Evolutionary conservation across 2,797 vertebrate genomes (phyloP).

Genomic region (Lagocephalus sceleratus): DNA sequence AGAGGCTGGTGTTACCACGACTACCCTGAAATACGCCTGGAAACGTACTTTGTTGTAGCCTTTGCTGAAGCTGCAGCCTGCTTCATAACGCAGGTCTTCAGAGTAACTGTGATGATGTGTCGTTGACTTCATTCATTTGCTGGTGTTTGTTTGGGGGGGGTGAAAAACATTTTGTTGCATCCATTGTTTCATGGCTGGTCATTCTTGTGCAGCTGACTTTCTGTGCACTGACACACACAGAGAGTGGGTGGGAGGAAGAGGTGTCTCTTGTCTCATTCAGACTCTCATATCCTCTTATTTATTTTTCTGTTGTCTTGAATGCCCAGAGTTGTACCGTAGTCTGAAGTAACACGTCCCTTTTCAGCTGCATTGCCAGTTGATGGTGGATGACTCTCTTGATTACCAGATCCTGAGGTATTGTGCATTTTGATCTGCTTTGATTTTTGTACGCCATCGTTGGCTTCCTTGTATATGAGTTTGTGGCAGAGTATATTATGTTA

Average conservation of each 20-base stretch:
- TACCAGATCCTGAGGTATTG: conserved; percentile 39
- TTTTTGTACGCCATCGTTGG: not conserved
- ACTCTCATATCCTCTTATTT: conserved; percentile 42
- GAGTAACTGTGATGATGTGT: too few relatives aligned
- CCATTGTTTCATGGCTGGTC: too few relatives aligned
- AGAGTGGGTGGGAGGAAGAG: not conserved
- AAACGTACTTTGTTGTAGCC: too few relatives aligned
- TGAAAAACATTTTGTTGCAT: too few relatives aligned
- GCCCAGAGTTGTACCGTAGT: conserved; percentile 11
- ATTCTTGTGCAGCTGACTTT: too few relatives aligned
- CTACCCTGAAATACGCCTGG: too few relatives aligned
- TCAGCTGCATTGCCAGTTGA: conserved; percentile 11
- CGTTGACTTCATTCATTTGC: too few relatives aligned
- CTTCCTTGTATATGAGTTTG: not conserved
- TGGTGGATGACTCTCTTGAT: conserved; percentile 27
- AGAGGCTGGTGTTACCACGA: too few relatives aligned
- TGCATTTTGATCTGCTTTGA: conserved; percentile 23
- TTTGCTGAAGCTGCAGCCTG: too few relatives aligned
- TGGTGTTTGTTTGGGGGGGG: too few relatives aligned
- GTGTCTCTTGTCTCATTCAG: conserved; percentile 11
- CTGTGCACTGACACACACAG: not conserved
- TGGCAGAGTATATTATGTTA: conserved; percentile 19
- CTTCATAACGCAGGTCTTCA: too few relatives aligned
- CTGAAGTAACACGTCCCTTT: conserved; percentile 11
- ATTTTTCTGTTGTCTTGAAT: conserved; percentile 8